These are phyloP conservation scores for Mactra quadrangularis DNA, from an alignment of 1,140 invertebrate genomes.

Conservation along the genomic window DNA sequence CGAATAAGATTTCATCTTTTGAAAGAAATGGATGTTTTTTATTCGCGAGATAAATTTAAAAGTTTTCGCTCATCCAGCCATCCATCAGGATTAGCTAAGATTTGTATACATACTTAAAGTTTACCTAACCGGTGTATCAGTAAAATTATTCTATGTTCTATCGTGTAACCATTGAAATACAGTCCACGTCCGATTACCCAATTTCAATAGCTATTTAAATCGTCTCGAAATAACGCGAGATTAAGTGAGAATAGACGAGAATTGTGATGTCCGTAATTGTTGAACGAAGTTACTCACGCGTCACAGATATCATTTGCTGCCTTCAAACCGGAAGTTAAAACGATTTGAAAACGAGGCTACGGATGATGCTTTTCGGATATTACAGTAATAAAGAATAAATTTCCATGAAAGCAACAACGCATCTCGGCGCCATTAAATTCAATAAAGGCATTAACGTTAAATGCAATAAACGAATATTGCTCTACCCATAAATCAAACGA, in stretches of 20 bases:
- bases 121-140: constrained; percentile 13
- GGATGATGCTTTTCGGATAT: too few relatives aligned
- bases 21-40: constrained; percentile 20
- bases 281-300: constrained; percentile 4
- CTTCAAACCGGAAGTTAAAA: not conserved
- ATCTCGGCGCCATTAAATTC: too few relatives aligned
- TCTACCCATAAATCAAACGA: too few relatives aligned
- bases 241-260: constrained; percentile 7
- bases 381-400: too few relatives aligned
- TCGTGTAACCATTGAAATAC: constrained; percentile 31
- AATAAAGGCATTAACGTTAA: too few relatives aligned
- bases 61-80: constrained; percentile 26
- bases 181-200: constrained; percentile 13
- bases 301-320: not conserved
- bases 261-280: not conserved
- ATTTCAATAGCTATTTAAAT: constrained; percentile 27
- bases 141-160: constrained; percentile 5
- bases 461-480: too few relatives aligned
- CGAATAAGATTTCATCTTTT: constrained; percentile 53
- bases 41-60: constrained; percentile 17
- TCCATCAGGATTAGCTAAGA: constrained; percentile 27
- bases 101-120: constrained; percentile 18
- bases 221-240: constrained; percentile 37
- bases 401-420: too few relatives aligned
- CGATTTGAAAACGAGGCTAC: not conserved